phyloP scores from a whole-genome alignment of 2,797 vertebrate genomes.

The Helarctos malayanus region DNA sequence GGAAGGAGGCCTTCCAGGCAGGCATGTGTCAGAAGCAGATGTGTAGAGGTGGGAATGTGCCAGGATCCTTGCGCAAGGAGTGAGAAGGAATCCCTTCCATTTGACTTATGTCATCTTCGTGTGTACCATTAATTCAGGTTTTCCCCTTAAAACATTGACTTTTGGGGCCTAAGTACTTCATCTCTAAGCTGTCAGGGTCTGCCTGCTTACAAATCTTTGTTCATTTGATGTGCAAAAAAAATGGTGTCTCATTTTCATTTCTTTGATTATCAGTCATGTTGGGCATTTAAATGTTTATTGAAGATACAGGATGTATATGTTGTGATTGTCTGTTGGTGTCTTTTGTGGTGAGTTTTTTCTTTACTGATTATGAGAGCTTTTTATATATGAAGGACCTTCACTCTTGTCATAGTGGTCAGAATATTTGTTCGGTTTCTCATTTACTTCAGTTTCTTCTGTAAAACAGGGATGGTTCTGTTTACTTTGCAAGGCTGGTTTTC shows the following conservation, averaged over 20 bases:
- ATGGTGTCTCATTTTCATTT: slow-evolving; percentile 28
- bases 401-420: background rate
- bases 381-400: slow-evolving; percentile 13
- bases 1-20: background rate
- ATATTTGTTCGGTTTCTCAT: slow-evolving; percentile 35
- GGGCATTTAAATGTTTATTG: background rate
- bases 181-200: background rate
- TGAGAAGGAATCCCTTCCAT: background rate
- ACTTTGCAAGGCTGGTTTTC: background rate
- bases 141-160: background rate
- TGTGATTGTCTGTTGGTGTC: background rate
- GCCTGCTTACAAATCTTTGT: background rate
- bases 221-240: background rate
- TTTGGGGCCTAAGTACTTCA: background rate
- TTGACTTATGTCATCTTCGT: background rate
- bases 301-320: background rate
- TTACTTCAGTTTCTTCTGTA: slow-evolving; percentile 23
- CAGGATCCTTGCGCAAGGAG: no score
- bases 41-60: background rate
- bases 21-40: background rate
- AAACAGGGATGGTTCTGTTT: background rate
- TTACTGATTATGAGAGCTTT: slow-evolving; percentile 47
- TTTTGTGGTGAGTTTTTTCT: background rate
- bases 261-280: background rate
- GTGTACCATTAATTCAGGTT: background rate